These are phyloP conservation scores for Panthera leo DNA, from an alignment of 2,113 vertebrate genomes.

Conservation along the genomic window DNA sequence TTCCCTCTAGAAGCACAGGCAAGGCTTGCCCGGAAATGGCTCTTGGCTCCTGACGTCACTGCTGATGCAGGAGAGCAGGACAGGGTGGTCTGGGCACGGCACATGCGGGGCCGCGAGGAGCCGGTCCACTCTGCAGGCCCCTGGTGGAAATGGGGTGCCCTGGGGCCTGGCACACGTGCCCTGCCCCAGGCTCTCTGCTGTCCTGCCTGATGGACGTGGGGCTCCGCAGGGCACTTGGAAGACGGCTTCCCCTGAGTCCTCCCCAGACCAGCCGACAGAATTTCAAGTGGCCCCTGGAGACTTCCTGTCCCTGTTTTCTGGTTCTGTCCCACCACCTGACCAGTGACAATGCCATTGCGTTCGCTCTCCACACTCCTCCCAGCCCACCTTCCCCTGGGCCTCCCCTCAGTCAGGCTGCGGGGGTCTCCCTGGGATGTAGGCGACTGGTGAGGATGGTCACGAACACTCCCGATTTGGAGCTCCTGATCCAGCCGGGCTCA, in stretches of 20 bases:
- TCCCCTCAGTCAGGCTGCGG: not conserved
- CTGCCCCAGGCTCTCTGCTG: rapidly evolving
- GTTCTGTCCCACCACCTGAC: not conserved
- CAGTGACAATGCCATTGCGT: not conserved
- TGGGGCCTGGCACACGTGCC: not conserved
- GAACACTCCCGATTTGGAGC: not conserved
- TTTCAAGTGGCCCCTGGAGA: not conserved
- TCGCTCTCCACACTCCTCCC: not conserved
- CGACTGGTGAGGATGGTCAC: not conserved
- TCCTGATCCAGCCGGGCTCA: too few relatives aligned
- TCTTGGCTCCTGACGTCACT: not conserved
- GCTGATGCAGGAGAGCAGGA: not conserved
- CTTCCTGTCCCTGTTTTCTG: not conserved
- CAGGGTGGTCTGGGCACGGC: not conserved
- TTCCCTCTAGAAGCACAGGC: not conserved
- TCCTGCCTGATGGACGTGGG: not conserved
- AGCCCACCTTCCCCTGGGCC: rapidly evolving
- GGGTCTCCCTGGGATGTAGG: not conserved
- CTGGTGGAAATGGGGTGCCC: rapidly evolving
- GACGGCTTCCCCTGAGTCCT: not conserved
- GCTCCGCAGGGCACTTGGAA: rapidly evolving
- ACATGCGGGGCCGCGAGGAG: rapidly evolving
- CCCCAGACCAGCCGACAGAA: not conserved
- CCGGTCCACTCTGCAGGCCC: not conserved
- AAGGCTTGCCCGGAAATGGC: not conserved